phyloP scores from a whole-genome alignment of 2,797 vertebrate species.

The Bradypodion pumilum region DNA sequence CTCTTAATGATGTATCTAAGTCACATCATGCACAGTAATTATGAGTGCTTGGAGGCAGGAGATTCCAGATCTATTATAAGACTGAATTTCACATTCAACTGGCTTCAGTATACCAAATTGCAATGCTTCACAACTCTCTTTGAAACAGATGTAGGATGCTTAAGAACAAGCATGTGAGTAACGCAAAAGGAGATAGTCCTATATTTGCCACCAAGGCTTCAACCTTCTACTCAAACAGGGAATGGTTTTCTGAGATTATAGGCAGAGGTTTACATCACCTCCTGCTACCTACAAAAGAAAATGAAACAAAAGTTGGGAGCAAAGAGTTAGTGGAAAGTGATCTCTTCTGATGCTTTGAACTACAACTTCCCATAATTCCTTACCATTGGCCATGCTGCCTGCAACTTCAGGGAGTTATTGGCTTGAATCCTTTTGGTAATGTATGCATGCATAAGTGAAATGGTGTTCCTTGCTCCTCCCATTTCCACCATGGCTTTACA shows the following conservation, averaged over 20 bases:
- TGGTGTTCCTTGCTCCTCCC: too few species aligned
- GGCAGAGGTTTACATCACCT: neutral
- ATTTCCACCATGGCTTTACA: too few species aligned
- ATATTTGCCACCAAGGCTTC: neutral
- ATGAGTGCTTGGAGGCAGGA: constrained; percentile 10
- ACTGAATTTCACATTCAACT: neutral
- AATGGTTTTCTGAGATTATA: neutral
- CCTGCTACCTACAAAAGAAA: too few species aligned
- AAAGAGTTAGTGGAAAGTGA: neutral
- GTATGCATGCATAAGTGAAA: too few species aligned
- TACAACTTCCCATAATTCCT: neutral
- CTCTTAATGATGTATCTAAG: neutral
- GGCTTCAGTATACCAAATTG: neutral
- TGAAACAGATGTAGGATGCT: neutral
- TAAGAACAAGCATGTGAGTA: neutral
- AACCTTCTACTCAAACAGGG: neutral
- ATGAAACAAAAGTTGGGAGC: neutral
- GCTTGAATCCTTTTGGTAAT: too few species aligned
- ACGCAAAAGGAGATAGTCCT: neutral
- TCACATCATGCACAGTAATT: neutral
- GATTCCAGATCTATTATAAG: neutral
- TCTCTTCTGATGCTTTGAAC: neutral
- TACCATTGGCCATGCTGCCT: neutral
- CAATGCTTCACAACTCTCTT: neutral
- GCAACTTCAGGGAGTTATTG: neutral